Conservation (phyloP, 2,113 vertebrate species). For the Pteruthius melanotis region DNA sequence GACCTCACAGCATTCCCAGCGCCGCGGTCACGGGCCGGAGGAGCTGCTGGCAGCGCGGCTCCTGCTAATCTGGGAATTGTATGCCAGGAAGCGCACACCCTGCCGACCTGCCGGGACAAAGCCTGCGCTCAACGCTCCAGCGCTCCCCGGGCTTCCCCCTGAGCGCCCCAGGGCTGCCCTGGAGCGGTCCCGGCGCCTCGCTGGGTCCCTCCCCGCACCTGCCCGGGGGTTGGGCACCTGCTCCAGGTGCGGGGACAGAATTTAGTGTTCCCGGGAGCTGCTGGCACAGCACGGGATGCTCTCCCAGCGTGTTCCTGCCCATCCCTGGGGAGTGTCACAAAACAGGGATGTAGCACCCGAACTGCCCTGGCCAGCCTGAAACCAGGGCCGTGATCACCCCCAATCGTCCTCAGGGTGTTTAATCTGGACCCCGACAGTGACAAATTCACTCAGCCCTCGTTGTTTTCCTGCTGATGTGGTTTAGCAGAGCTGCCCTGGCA, state of each 20-base stretch:
- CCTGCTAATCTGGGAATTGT: conserved; percentile 69
- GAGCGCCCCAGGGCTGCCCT: background rate
- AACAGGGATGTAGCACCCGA: background rate
- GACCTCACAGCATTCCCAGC: background rate
- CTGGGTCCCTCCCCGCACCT: background rate
- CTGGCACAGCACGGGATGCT: background rate
- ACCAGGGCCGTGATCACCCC: background rate
- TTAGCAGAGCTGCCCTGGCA: background rate
- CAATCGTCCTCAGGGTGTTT: background rate
- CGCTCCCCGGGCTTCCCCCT: conserved; percentile 1
- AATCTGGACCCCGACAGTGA: background rate
- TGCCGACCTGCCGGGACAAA: conserved; percentile 45
- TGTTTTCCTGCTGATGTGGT: background rate
- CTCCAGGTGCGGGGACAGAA: background rate
- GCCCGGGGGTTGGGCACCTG: background rate
- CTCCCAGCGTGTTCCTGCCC: background rate
- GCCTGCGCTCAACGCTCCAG: background rate
- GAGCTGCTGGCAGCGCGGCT: conserved; percentile 21
- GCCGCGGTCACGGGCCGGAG: background rate
- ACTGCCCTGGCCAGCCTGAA: background rate
- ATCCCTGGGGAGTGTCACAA: background rate
- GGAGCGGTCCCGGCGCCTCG: fast-evolving
- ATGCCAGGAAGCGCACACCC: conserved; percentile 67
- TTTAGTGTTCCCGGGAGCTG: fast-evolving
- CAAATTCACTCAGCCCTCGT: background rate